Percentiles rank a stretch among this genome's conserved stretches.
These are phyloP conservation scores for Caenorhabditis sp. DNA, from an alignment of 2,888 invertebrate genomes.

Conservation along the genomic window DNA sequence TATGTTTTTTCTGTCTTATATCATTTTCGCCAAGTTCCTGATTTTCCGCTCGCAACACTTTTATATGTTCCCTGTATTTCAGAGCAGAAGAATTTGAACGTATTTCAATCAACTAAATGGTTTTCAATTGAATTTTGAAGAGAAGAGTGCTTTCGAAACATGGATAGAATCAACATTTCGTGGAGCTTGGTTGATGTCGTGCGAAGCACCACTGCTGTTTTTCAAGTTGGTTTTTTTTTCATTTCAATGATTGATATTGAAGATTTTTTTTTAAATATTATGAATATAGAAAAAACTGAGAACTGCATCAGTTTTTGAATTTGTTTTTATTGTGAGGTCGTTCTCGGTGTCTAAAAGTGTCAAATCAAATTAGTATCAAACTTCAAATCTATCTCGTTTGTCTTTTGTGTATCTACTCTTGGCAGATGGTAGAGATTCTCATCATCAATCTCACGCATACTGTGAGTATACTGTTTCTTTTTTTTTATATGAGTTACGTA, in stretches of 20 bases:
- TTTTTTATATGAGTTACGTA: too few species aligned
- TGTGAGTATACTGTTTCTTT: too few species aligned
- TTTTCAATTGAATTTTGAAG: not conserved
- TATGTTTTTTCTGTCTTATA: not conserved
- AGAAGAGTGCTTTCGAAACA: not conserved
- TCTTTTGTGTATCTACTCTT: not conserved
- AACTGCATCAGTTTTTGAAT: too few species aligned
- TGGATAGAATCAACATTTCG: slow-evolving; percentile 3
- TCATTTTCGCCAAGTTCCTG: not conserved
- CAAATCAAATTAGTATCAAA: not conserved
- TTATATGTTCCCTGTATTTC: not conserved
- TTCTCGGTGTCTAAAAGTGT: not conserved
- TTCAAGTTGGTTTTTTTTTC: slow-evolving; percentile 18
- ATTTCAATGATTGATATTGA: not conserved
- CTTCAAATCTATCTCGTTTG: slow-evolving; percentile 3
- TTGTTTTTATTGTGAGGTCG: too few species aligned
- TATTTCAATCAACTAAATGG: not conserved
- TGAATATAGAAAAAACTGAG: not conserved
- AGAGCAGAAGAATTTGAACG: not conserved
- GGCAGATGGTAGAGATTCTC: not conserved
- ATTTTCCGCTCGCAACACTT: not conserved
- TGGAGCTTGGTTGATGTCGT: slow-evolving; percentile 35
- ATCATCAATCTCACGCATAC: too few species aligned
- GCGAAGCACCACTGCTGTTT: slow-evolving; percentile 25
- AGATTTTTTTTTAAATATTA: not conserved